These are phyloP conservation scores for Hemicordylus capensis DNA, from an alignment of 2,113 vertebrate genomes.

Conservation along the genomic window DNA sequence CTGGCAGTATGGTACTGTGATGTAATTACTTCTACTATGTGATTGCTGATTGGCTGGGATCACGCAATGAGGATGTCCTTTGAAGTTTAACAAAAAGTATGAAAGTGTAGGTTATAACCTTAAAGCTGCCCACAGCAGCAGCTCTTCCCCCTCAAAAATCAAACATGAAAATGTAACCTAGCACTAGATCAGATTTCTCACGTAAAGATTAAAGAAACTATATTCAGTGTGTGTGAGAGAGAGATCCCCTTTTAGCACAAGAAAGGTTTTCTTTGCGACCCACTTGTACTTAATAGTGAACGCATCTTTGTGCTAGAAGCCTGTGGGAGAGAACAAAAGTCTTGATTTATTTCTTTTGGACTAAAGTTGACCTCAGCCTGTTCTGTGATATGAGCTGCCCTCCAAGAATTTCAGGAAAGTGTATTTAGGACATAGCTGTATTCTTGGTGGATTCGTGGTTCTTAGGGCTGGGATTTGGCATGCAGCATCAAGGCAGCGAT, in stretches of 20 bases:
- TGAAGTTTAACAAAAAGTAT: no score
- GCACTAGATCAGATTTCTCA: neutral
- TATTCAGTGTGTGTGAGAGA: neutral
- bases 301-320: slow-evolving; percentile 1
- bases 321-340: slow-evolving; percentile 18
- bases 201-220: neutral
- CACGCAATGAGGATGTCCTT: no score
- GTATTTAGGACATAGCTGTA: neutral
- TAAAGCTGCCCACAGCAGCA: no score
- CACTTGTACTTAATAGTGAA: fast-evolving
- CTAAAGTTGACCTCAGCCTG: slow-evolving; percentile 31
- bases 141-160: no score
- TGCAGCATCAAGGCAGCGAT: neutral
- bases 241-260: neutral
- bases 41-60: no score
- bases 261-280: neutral
- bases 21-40: no score
- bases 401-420: slow-evolving; percentile 35
- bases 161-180: no score
- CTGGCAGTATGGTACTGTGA: no score
- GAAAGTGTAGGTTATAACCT: no score
- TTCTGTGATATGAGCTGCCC: slow-evolving; percentile 36
- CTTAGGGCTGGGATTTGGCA: neutral
- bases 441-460: neutral
- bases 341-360: slow-evolving; percentile 21